A percentile compares a stretch with the other conserved stretches of the same genome.
Conservation (phyloP, 2,888 invertebrate species). For the Stenotaenia linearis region DNA sequence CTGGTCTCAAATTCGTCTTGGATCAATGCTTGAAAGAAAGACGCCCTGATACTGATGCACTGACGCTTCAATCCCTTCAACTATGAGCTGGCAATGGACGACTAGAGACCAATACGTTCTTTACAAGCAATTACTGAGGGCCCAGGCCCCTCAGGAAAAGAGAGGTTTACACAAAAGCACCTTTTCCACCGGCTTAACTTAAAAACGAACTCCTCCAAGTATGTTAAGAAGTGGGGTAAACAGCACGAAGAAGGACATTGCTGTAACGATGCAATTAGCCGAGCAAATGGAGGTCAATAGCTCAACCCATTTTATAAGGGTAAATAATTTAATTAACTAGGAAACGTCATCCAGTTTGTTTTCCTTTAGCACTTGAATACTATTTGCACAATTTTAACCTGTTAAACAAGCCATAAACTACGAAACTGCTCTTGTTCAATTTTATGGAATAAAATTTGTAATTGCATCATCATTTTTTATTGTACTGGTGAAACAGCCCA, state of each 20-base stretch:
- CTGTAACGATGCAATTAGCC: neutral
- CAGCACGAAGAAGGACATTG: neutral
- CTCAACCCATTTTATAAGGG: neutral
- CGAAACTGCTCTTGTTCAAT: neutral
- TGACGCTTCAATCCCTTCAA: neutral
- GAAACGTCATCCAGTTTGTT: neutral
- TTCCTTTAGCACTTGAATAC: neutral
- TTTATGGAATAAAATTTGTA: neutral
- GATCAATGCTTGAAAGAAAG: conserved; percentile 16
- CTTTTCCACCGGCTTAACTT: neutral
- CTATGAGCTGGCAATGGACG: conserved; percentile 33
- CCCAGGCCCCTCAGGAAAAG: neutral
- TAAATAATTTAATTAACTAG: neutral
- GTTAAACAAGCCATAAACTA: neutral
- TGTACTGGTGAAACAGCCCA: neutral
- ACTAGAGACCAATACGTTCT: conserved; percentile 32
- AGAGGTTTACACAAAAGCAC: neutral
- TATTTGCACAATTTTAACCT: neutral
- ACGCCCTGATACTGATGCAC: neutral
- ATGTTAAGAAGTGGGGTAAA: neutral
- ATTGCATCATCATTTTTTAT: neutral
- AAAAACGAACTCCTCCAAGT: neutral
- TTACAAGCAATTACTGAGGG: conserved; percentile 32
- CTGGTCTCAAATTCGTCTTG: neutral
- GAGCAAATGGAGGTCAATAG: neutral